Conservation (phyloP, 2,888 invertebrate species). For the Antheraea yamamai region DNA sequence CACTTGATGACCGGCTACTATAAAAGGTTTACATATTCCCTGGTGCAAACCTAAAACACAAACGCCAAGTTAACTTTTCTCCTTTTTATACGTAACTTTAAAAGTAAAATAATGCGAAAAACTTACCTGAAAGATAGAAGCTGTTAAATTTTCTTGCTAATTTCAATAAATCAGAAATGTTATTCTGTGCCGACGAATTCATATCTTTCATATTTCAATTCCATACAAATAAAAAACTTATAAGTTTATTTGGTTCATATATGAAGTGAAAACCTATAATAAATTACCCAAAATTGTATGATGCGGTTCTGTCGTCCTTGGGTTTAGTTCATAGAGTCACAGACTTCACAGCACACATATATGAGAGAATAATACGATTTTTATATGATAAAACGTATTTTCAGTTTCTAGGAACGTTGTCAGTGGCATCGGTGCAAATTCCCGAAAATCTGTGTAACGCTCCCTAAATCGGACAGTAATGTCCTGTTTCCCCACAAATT, state of each 20-base stretch:
- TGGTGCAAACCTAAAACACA: conserved; percentile 85
- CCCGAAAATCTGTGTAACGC: too few relatives aligned
- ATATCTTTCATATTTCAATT: conserved; percentile 75
- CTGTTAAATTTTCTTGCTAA: conserved; percentile 94
- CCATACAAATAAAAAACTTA: conserved; percentile 41
- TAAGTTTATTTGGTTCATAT: conserved; percentile 1
- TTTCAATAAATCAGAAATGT: conserved; percentile 84
- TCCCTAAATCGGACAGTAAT: too few relatives aligned
- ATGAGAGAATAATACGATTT: neutral
- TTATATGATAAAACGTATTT: neutral
- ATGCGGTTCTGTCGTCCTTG: neutral
- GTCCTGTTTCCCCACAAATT: too few relatives aligned
- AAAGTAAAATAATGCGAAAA: conserved; percentile 24
- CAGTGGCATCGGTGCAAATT: too few relatives aligned
- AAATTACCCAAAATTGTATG: neutral
- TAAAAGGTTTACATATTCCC: conserved; percentile 92
- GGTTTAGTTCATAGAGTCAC: neutral
- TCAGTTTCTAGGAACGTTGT: too few relatives aligned
- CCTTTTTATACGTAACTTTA: conserved; percentile 31
- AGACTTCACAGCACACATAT: too few relatives aligned
- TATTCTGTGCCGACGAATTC: conserved; percentile 70
- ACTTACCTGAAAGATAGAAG: conserved; percentile 91
- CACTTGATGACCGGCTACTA: conserved; percentile 94
- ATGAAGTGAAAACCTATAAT: neutral
- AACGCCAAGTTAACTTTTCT: conserved; percentile 32